Base-by-base conservation (phyloP, 2,113 vertebrate genomes). In the Pelvicachromis taeniatus region DNA sequence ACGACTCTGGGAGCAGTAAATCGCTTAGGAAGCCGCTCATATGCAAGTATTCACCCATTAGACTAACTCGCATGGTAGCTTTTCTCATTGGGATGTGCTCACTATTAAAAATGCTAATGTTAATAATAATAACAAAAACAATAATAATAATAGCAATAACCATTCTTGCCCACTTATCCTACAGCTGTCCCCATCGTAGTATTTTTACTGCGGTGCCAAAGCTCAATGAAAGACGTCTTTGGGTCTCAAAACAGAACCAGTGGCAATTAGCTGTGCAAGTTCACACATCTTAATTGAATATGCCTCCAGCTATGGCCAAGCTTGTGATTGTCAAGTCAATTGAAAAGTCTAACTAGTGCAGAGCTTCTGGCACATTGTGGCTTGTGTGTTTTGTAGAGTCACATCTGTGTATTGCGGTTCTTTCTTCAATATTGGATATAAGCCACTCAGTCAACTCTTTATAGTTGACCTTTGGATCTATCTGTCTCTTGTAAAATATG, bases 1-100 rank as follows among this genome's bases (percentile, higher is more conserved):
- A 83, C 87, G 75, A 87, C 78, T 82, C 35, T 59, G 77, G 83
- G 84, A 85, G 56, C 55, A 78, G 38, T 75, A 81, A 85, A 87
- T 80, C 0, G 14, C 55, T 59, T 52, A 21, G 77, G 13, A 77
- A 70, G 55, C 35, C n/a, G 33, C 68, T 85, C 75, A 42, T 81
- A 45, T 29, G 40, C 35, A 65, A 61, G 19, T 26, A 17, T 55
- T 79, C 12, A 54, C 48, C n/a, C 77, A 68, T 77, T 53, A 83
- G 14, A 77, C 56, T 8, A 31, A 56, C 45, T 61, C 16, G 38
- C 33, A 23, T 31, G 19, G 21, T 53, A 50, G 53, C 45, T 50
- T 75, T 48, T 77, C n/a, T 80, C 13, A 65, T 65, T 55, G 45
- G 23, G 8, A 52, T 33, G 10, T 14, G 3, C 26, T 42, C 50